Conservation (phyloP, 2,888 invertebrate species). For the Stenolophus ochropezus region DNA sequence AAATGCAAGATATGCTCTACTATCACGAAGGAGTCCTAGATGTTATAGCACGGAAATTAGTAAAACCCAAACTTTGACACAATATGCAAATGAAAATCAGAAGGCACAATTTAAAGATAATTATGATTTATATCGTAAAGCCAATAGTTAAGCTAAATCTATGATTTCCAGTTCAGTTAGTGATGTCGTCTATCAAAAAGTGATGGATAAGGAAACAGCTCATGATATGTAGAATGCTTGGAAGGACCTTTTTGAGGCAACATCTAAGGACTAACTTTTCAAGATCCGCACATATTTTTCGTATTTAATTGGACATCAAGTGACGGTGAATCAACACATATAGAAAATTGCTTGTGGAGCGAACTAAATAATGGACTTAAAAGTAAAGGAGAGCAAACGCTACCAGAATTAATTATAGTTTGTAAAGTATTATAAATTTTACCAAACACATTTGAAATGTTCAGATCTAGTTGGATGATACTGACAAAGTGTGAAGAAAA, state of each 20-base stretch:
- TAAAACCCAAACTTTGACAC: conserved; percentile 63
- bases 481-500: neutral
- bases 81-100: conserved; percentile 18
- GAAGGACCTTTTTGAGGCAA: conserved; percentile 54
- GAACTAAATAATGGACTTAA: conserved; percentile 65
- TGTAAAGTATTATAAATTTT: neutral
- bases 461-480: neutral
- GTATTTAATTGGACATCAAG: conserved; percentile 65
- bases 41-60: conserved; percentile 64
- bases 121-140: conserved; percentile 61
- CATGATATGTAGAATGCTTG: conserved; percentile 57
- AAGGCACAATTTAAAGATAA: neutral
- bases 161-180: conserved; percentile 65
- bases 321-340: conserved; percentile 65
- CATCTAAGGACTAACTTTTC: conserved; percentile 57
- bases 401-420: neutral
- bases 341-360: conserved; percentile 65
- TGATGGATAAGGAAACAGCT: conserved; percentile 57
- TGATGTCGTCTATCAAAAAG: conserved; percentile 66
- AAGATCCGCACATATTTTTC: conserved; percentile 64
- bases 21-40: conserved; percentile 67
- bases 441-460: neutral
- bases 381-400: conserved; percentile 62
- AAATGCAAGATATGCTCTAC: conserved; percentile 66
- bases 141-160: conserved; percentile 67